Percentiles rank a stretch among this genome's conserved stretches.
phyloP scores from a whole-genome alignment of 2,113 vertebrate genomes.

The Prinia subflava region DNA sequence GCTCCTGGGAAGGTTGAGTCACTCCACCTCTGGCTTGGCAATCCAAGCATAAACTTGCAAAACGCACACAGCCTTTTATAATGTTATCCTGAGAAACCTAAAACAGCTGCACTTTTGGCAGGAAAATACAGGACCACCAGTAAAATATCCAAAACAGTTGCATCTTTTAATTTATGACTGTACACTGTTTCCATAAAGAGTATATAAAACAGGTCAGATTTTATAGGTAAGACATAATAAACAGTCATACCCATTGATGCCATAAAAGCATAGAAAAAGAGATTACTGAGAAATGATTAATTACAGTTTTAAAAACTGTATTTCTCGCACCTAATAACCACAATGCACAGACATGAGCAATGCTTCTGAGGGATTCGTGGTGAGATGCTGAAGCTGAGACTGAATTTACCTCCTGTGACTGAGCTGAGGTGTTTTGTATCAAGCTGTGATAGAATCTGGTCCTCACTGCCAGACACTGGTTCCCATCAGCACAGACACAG shows the following conservation, averaged over 20 bases:
- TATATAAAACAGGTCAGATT: conserved; percentile 74
- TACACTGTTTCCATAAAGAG: conserved; percentile 72
- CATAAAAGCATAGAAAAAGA: conserved; percentile 61
- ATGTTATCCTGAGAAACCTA: conserved; percentile 72
- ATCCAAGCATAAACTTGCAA: conserved; percentile 71
- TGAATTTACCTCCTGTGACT: not conserved
- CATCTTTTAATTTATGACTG: conserved; percentile 77
- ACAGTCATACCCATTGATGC: conserved; percentile 64
- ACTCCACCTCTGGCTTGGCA: conserved; percentile 73
- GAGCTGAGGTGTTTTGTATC: not conserved
- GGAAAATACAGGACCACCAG: conserved; percentile 73
- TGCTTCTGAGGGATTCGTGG: conserved; percentile 13
- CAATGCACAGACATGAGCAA: conserved; percentile 41
- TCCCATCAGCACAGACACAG: not conserved
- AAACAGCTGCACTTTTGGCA: conserved; percentile 76
- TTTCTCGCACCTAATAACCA: conserved; percentile 60
- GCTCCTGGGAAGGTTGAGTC: conserved; percentile 75
- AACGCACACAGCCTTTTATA: conserved; percentile 67
- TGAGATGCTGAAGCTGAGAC: not conserved
- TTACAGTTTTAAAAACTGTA: conserved; percentile 58
- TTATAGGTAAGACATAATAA: conserved; percentile 75
- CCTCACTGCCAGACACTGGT: not conserved
- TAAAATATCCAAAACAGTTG: conserved; percentile 76
- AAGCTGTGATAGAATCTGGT: not conserved
- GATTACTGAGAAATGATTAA: conserved; percentile 73